phyloP scores from a whole-genome alignment of 2,888 invertebrate species.

The Pollenia angustigena region DNA sequence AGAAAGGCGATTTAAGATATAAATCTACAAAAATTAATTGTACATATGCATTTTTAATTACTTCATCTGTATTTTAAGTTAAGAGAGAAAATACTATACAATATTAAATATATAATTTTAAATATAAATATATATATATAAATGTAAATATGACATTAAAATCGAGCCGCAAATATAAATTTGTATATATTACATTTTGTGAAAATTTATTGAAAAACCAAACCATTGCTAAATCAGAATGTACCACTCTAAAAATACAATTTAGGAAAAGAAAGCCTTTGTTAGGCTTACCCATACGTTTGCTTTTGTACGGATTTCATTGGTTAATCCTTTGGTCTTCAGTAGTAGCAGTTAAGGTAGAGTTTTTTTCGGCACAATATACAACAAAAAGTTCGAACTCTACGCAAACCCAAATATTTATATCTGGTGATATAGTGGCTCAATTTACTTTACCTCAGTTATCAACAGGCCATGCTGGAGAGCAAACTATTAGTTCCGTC shows the following conservation, averaged over 20 bases:
- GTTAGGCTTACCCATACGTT: slow-evolving; percentile 41
- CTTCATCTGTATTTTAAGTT: slow-evolving; percentile 36
- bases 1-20: slow-evolving; percentile 4
- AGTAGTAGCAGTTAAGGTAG: slow-evolving; percentile 8
- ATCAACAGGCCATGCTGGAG: slow-evolving; percentile 32
- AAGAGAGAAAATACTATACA: slow-evolving; percentile 9
- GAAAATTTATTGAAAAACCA: slow-evolving; percentile 35
- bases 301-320: slow-evolving; percentile 48
- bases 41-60: slow-evolving; percentile 43
- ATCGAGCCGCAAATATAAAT: slow-evolving; percentile 33
- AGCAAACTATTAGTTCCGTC: slow-evolving; percentile 14
- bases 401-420: slow-evolving; percentile 70
- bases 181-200: slow-evolving; percentile 24
- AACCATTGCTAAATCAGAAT: slow-evolving; percentile 5
- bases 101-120: slow-evolving; percentile 30
- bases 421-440: slow-evolving; percentile 81
- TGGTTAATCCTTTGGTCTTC: slow-evolving; percentile 47
- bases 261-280: slow-evolving; percentile 57
- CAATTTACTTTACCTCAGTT: slow-evolving; percentile 80
- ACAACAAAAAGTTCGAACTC: slow-evolving; percentile 26
- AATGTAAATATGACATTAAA: slow-evolving; percentile 48
- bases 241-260: slow-evolving; percentile 12
- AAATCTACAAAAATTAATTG: slow-evolving; percentile 23
- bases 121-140: slow-evolving; percentile 25
- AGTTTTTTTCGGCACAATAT: slow-evolving; percentile 6